Base-by-base conservation (phyloP, 2,797 vertebrate species). In the Eupleurogrammus muticus region DNA sequence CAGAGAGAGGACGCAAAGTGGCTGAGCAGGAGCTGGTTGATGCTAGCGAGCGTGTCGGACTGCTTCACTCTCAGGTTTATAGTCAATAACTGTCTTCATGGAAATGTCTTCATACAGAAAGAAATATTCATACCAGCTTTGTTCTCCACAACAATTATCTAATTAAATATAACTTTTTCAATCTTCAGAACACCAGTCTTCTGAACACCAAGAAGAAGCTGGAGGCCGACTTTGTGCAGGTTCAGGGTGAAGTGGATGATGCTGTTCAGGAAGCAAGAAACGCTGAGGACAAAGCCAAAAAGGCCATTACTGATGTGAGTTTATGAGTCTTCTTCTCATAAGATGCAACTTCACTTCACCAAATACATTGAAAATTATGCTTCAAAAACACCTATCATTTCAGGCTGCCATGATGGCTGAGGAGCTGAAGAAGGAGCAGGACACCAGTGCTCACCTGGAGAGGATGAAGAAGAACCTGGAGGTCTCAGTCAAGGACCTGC, bases 351-450 rank as follows among this genome's bases (percentile, higher is more conserved):
- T n/a, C n/a, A n/a, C n/a, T n/a, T n/a, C n/a, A n/a, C n/a, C n/a
- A n/a, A n/a, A n/a, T n/a, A n/a, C n/a, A n/a, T n/a, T n/a, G n/a
- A n/a, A n/a, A n/a, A n/a, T n/a, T n/a, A n/a, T n/a, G n/a, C n/a
- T n/a, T n/a, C n/a, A n/a, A n/a, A n/a, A 51, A 16, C 5, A 24
- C 53, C 36, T 4, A 48, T 47, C 1, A 73, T 73, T 73, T 78
- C 40, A 97, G 96, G 96, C 96, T 0, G 96, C 96, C 82, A 97
- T 97, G 96, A 97, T 97, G 96, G 96, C 96, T 0, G 96, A 97
- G 61, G 96, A 97, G 78, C 92, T 97, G 76, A 97, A 97, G 93
- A 97, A 97, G 85, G 95, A 95, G 83, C 96, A 97, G 89, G 96
- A 97, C 81, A 96, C 96, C 75, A 97, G 96, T 0, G 90, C 95